A percentile compares a stretch with the other conserved stretches of the same genome.
Evolutionary conservation across 2,888 invertebrate species (phyloP).

Genomic region (Sarcophaga caerulescens): DNA sequence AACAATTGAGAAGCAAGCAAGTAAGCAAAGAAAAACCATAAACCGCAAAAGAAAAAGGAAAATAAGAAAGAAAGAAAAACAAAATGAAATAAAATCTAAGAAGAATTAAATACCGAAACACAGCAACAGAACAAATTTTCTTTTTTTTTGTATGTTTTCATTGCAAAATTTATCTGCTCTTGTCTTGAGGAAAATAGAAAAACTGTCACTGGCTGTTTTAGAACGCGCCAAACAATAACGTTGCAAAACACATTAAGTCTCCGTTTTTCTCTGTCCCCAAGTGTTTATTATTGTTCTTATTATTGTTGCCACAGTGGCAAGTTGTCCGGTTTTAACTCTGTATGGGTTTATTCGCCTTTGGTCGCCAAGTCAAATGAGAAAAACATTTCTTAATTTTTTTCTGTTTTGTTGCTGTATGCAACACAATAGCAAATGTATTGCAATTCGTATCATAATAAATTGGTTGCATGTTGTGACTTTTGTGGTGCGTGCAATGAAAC

Average conservation of each 20-base stretch:
- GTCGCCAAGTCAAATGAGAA: conserved; percentile 50
- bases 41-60: background rate
- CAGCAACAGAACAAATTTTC: too few species aligned
- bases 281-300: conserved; percentile 15
- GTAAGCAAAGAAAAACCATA: background rate
- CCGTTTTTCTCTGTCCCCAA: background rate
- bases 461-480: conserved; percentile 63
- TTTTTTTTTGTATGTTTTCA: too few species aligned
- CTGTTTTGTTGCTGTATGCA: background rate
- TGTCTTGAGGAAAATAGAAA: conserved; percentile 42
- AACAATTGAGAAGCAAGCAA: background rate
- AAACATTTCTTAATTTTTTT: background rate
- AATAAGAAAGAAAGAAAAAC: background rate
- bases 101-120: too few species aligned
- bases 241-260: conserved; percentile 44
- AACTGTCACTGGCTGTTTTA: conserved; percentile 34
- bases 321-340: conserved; percentile 14
- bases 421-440: conserved; percentile 31
- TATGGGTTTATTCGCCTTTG: conserved; percentile 65
- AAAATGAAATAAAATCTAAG: too few species aligned
- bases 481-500: conserved; percentile 63
- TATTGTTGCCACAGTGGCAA: conserved; percentile 21
- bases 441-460: conserved; percentile 16
- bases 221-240: conserved; percentile 35
- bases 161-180: conserved; percentile 15